Base-by-base conservation (phyloP, 2,797 vertebrate genomes). In the Smutsia gigantea region DNA sequence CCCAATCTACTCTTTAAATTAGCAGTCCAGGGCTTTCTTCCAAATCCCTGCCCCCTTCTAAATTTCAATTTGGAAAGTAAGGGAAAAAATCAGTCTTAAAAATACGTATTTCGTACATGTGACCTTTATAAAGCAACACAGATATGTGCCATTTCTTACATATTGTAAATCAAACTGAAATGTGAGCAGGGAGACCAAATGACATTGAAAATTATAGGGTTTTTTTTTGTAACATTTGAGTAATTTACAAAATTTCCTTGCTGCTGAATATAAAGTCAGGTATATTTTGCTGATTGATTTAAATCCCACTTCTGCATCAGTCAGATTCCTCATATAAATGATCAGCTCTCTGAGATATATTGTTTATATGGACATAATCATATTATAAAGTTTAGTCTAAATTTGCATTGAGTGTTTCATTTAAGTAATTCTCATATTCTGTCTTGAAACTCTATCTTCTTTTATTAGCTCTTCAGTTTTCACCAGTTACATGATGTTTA, bases 11-110 rank as follows among this genome's bases (percentile, higher is more conserved):
- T 61, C 14, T 31, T 84, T 88, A 37, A 84, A 13, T 63, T 86
- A 64, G 18, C 23, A 68, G 2, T 17, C 19, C 39, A 66, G 17
- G 21, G 14, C 0, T 94, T 92, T 88, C 15, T 0, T 17, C 31
- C 1, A 5, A 46, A 72, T 75, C 2, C 6, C 21, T 39, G 46
- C 46, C 7, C 34, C 14, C 2, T 81, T 69, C 9, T 75, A 87
- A 88, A 85, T 95, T 88, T 77, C 31, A 83, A 55, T 74, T 88
- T 68, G 17, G 21, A 82, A 92, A 57, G 59, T 1, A 75, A 94
- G 19, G 7, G 2, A 23, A 71, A 49, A 75, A 71, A 12, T 42
- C 0, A 51, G 18, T 5, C 7, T 96, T 69, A 57, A 86, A 82
- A 84, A 71, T 69, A 37, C 3, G 68, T 78, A 59, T 81, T 83